Conservation (phyloP, 2,113 vertebrate species). For the Gasterosteus aculeatus region DNA sequence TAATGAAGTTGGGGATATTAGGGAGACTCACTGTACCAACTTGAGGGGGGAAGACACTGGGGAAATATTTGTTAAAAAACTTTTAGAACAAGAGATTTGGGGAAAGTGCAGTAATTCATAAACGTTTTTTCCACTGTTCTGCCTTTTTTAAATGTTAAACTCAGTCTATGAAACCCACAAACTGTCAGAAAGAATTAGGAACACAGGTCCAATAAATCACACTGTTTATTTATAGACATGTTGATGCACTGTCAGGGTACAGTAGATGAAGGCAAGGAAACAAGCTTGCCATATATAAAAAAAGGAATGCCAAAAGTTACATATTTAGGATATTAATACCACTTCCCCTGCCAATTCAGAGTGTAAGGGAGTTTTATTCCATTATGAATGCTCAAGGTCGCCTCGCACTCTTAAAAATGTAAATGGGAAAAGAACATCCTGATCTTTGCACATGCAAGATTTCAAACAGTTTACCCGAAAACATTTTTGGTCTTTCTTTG, state of each 20-base stretch:
- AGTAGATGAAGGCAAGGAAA: constrained; percentile 45
- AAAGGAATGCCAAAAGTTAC: constrained; percentile 43
- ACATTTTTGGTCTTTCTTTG: constrained; percentile 24
- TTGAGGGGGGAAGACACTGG: constrained; percentile 18
- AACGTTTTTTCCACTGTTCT: background rate
- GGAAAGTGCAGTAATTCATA: background rate
- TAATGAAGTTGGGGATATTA: background rate
- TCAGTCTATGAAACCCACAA: background rate
- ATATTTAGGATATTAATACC: constrained; percentile 47
- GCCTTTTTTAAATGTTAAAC: background rate
- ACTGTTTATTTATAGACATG: constrained; percentile 53
- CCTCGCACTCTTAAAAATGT: constrained; percentile 79
- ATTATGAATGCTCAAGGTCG: constrained; percentile 79
- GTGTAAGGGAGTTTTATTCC: constrained; percentile 74
- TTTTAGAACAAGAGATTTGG: background rate
- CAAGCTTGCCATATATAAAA: constrained; percentile 28
- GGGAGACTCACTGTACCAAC: background rate
- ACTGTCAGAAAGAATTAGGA: constrained; percentile 32
- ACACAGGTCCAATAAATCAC: constrained; percentile 40
- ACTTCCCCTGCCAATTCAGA: constrained; percentile 48
- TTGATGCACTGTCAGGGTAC: constrained; percentile 35
- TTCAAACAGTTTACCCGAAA: constrained; percentile 43
- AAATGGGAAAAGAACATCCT: constrained; percentile 83
- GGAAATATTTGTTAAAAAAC: background rate
- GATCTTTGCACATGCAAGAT: constrained; percentile 79